Conservation (phyloP, 1,140 invertebrate species). For the Caenorhabditis tropicalis region DNA sequence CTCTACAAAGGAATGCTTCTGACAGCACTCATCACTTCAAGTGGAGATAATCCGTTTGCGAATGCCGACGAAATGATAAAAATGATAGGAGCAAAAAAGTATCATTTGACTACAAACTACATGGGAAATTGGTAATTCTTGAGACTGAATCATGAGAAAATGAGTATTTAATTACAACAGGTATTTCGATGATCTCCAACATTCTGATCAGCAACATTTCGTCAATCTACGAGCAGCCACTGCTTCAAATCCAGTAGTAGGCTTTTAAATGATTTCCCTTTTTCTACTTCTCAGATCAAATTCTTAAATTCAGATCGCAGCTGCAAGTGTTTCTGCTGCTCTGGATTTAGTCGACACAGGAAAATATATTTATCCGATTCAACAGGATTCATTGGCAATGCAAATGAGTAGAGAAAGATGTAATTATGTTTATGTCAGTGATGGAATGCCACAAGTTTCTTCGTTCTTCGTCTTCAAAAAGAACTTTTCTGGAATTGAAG, state of each 20-base stretch:
- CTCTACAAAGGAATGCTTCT: slow-evolving; percentile 45
- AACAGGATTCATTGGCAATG: slow-evolving; percentile 48
- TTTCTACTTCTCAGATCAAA: not conserved
- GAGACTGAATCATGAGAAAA: not conserved
- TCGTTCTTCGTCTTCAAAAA: slow-evolving; percentile 46
- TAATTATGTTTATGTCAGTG: slow-evolving; percentile 45
- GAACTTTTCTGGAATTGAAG: slow-evolving; percentile 1
- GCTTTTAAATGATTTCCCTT: not conserved
- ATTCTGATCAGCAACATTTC: slow-evolving; percentile 39
- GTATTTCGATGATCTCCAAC: slow-evolving; percentile 42
- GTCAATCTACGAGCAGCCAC: slow-evolving; percentile 30
- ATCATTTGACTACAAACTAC: slow-evolving; percentile 53
- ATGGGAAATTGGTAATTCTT: slow-evolving; percentile 47
- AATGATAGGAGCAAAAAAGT: slow-evolving; percentile 33
- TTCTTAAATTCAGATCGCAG: not conserved
- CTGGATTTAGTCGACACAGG: slow-evolving; percentile 44
- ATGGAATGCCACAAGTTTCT: slow-evolving; percentile 49
- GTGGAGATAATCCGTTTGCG: slow-evolving; percentile 24
- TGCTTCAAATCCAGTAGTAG: slow-evolving; percentile 43
- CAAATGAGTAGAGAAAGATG: slow-evolving; percentile 44
- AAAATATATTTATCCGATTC: slow-evolving; percentile 52
- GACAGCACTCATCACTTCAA: slow-evolving; percentile 2
- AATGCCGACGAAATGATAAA: slow-evolving; percentile 49
- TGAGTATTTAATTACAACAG: not conserved
- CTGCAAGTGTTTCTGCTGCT: slow-evolving; percentile 11